Base-by-base conservation (phyloP, 2,113 vertebrate genomes). In the Cyanocitta stelleri region DNA sequence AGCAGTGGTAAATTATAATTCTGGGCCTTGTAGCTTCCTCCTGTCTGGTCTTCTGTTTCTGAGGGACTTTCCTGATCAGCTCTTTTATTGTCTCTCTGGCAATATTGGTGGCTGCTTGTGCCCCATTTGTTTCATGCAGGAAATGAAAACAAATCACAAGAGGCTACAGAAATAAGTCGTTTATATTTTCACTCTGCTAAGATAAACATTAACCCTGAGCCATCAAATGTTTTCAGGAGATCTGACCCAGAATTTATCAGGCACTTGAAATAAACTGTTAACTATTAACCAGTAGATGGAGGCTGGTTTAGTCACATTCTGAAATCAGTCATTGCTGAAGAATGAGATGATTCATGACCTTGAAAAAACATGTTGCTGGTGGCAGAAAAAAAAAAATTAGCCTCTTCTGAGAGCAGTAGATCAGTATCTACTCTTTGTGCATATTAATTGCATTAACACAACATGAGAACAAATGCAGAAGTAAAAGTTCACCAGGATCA, bases 141-240 rank as follows among this genome's bases (percentile, higher is more conserved):
- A 87, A 94, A 74, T 54, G 51, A 97, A 83, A 95, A 67, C 3
- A 10, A 79, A 80, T 62, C 85, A 78, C 80, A 82, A 63, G 68
- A 72, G 61, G 46, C 76, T 81, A 72, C 56, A 79, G 76, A 68
- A 89, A 32, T 61, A 88, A 61, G 39, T 85, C 4, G 32, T 69
- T 94, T 55, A 14, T 85, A 58, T 78, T 93, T 91, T 86, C 55
- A 78, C 43, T n/a, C 32, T 48, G 44, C 43, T 94, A 87, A 85
- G 96, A 85, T 92, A 96, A 97, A 97, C 55, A 86, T 96, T 96
- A 94, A 96, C 69, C 55, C 33, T 59, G 56, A 93, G 62, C 46
- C 17, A 20, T 90, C 59, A 66, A 1, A 54, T 87, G 52, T 92
- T 85, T 94, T 85, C 82, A 68, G 27, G 39, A 49, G 51, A 74